phyloP scores from a whole-genome alignment of 2,797 vertebrate species.

The Yasuhikotakia modesta region DNA sequence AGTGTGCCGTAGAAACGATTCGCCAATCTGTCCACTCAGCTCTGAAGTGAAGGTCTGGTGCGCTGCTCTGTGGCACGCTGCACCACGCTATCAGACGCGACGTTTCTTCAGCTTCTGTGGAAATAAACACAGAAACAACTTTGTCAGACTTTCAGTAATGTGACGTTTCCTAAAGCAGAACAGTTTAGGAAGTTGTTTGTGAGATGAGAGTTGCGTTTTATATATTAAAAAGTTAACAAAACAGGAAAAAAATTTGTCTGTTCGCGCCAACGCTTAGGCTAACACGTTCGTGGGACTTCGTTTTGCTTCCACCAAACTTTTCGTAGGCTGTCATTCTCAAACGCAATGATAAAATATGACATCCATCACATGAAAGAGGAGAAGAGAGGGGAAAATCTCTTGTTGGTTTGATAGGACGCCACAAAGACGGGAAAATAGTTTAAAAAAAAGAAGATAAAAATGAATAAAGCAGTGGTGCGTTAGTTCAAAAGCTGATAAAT shows the following conservation, averaged over 20 bases:
- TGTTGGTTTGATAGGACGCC: constrained; percentile 50
- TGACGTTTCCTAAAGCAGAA: neutral
- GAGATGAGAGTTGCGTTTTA: neutral
- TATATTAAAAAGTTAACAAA: neutral
- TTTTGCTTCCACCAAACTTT: constrained; percentile 29
- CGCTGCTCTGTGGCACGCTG: constrained; percentile 21
- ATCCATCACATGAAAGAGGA: constrained; percentile 22
- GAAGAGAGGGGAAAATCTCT: constrained; percentile 12
- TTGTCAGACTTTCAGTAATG: neutral
- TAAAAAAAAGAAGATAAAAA: constrained; percentile 52
- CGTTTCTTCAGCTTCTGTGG: neutral
- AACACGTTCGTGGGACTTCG: neutral
- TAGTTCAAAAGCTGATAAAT: constrained; percentile 61
- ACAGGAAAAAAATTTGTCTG: neutral
- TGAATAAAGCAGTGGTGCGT: constrained; percentile 58
- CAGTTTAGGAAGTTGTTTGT: neutral
- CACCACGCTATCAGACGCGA: neutral
- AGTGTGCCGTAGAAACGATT: constrained; percentile 47
- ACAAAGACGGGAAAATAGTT: constrained; percentile 45
- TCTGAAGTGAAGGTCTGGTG: constrained; percentile 39
- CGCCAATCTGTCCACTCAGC: constrained; percentile 54
- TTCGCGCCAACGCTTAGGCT: neutral
- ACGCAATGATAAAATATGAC: constrained; percentile 30
- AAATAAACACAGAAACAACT: constrained; percentile 5
- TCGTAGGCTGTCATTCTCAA: constrained; percentile 19